A percentile compares a stretch with the other conserved stretches of the same genome.
phyloP scores from a whole-genome alignment of 1,140 invertebrate species.

The Diorhabda sublineata region DNA sequence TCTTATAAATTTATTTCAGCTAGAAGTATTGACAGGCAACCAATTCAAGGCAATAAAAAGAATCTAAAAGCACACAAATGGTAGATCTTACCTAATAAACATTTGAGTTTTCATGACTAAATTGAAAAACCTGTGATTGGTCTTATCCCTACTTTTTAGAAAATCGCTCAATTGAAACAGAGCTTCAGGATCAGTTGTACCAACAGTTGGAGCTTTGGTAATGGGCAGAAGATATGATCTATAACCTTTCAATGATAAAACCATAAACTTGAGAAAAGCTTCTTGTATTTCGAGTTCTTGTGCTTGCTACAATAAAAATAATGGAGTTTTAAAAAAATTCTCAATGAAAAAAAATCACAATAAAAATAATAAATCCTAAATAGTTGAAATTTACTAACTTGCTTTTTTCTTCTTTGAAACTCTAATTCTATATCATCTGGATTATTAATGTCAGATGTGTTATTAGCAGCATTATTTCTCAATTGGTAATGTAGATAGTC shows the following conservation, averaged over 20 bases:
- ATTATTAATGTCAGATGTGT: constrained; percentile 30
- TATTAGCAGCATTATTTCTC: constrained; percentile 26
- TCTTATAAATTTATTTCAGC: no score
- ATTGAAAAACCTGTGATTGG: constrained; percentile 87
- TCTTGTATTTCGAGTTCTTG: constrained; percentile 95
- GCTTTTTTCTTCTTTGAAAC: constrained; percentile 67
- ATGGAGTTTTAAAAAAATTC: background rate
- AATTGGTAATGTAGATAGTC: constrained; percentile 54
- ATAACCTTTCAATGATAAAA: constrained; percentile 88
- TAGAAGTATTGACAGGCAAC: no score
- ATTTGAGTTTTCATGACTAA: constrained; percentile 91
- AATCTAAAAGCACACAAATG: no score
- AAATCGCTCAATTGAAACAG: constrained; percentile 92
- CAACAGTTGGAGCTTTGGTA: constrained; percentile 86
- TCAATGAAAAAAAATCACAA: background rate
- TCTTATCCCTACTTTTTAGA: constrained; percentile 65
- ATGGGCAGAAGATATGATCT: constrained; percentile 87
- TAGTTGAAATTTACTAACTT: constrained; percentile 48
- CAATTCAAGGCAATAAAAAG: no score
- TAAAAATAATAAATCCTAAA: background rate
- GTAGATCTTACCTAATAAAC: constrained; percentile 69
- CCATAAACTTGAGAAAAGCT: constrained; percentile 95
- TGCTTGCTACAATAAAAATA: constrained; percentile 54
- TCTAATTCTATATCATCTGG: constrained; percentile 60
- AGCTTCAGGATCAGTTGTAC: constrained; percentile 90